These are phyloP conservation scores for Fulica atra DNA, from an alignment of 2,113 vertebrate genomes.

Conservation along the genomic window DNA sequence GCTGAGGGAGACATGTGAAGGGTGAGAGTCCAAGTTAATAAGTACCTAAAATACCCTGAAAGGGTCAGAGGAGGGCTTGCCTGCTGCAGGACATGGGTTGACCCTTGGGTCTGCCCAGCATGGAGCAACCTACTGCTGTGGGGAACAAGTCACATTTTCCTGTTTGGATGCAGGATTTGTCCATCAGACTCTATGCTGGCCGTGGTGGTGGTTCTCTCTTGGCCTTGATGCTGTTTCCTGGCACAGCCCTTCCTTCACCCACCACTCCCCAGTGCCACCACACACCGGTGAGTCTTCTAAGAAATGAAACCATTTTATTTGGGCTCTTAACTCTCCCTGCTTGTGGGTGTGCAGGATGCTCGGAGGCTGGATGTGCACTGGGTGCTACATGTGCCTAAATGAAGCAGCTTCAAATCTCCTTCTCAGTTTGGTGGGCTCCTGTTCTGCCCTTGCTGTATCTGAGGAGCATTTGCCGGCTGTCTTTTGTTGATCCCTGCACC, in stretches of 20 bases:
- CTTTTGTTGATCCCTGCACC: not conserved
- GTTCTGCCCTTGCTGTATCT: accelerated
- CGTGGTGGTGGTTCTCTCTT: not conserved
- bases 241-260: not conserved
- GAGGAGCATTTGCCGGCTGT: accelerated
- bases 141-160: not conserved
- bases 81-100: not conserved
- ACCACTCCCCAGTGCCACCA: not conserved
- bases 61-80: not conserved
- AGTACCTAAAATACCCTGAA: not conserved
- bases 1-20: not conserved
- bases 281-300: accelerated
- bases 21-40: not conserved
- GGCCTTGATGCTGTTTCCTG: not conserved
- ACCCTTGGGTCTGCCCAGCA: not conserved
- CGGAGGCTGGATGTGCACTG: accelerated
- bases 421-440: not conserved
- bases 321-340: not conserved
- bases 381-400: accelerated
- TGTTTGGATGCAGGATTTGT: not conserved
- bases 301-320: not conserved
- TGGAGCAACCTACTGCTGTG: not conserved
- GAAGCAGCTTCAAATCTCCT: not conserved
- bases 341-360: accelerated
- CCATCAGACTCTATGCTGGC: accelerated